phyloP scores from a whole-genome alignment of 2,797 vertebrate species.

The Buceros bicornis region DNA sequence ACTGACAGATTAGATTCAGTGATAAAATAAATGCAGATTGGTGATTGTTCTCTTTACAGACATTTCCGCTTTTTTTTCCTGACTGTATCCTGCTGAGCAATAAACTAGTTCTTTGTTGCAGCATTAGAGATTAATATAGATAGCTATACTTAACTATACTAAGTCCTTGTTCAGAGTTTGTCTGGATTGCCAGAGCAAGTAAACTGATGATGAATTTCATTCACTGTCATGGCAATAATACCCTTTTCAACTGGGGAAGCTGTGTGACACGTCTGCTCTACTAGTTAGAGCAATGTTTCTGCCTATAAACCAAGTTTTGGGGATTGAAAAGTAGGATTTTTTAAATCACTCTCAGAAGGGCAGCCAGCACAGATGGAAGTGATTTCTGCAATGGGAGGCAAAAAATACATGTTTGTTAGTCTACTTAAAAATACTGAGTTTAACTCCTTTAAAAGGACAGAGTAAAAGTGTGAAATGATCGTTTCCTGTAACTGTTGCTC shows the following conservation, averaged over 20 bases:
- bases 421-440: constrained; percentile 10
- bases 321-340: not conserved
- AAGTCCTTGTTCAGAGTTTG: not conserved
- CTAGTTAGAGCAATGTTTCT: not conserved
- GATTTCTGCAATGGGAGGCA: not conserved
- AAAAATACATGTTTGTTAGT: constrained; percentile 17
- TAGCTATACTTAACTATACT: not conserved
- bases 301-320: not conserved
- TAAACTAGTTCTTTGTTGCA: not conserved
- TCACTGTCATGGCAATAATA: not conserved
- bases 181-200: not conserved
- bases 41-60: not conserved
- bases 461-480: constrained; percentile 79
- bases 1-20: not conserved
- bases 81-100: not conserved
- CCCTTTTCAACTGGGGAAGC: not conserved
- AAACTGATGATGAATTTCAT: not conserved
- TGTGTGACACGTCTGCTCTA: not conserved
- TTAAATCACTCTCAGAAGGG: not conserved
- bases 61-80: not conserved
- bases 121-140: not conserved
- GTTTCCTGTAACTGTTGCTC: constrained; percentile 80
- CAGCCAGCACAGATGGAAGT: not conserved
- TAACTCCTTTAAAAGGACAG: constrained; percentile 63
- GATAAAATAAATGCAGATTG: not conserved